phyloP scores from a whole-genome alignment of 2,797 vertebrate species.

The Cossypha caffra region DNA sequence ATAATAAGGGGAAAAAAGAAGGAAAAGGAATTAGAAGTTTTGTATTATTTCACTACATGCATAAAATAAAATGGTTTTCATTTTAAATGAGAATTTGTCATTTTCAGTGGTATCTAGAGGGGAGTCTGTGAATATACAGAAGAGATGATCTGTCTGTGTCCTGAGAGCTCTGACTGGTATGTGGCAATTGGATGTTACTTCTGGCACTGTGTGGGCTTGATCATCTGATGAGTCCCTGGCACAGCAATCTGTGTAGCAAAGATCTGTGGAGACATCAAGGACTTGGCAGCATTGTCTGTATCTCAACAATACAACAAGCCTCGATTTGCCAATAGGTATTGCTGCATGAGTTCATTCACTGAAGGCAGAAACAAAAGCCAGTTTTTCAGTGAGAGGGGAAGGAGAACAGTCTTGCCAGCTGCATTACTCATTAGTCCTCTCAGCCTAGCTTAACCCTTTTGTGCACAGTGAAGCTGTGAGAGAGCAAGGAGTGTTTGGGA shows the following conservation, averaged over 20 bases:
- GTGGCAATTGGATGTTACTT: conserved; percentile 16
- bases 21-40: background rate
- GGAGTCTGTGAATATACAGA: background rate
- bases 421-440: background rate
- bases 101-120: background rate
- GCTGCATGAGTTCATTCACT: conserved; percentile 48
- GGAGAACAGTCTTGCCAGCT: background rate
- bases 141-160: background rate
- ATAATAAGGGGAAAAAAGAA: background rate
- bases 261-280: conserved; percentile 65
- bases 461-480: background rate
- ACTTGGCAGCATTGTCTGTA: conserved; percentile 54
- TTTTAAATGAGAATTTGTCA: background rate
- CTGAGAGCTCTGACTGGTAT: background rate
- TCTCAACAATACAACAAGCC: conserved; percentile 66
- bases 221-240: conserved; percentile 6
- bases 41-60: background rate
- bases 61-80: background rate
- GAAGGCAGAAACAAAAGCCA: conserved; percentile 48
- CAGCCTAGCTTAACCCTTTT: conserved; percentile 4
- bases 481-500: background rate
- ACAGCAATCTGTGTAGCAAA: conserved; percentile 22
- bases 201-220: conserved; percentile 25
- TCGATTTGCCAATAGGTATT: conserved; percentile 61
- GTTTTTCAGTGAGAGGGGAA: conserved; percentile 23